Conservation (phyloP, 1,140 invertebrate genomes). For the Panonychus citri region DNA sequence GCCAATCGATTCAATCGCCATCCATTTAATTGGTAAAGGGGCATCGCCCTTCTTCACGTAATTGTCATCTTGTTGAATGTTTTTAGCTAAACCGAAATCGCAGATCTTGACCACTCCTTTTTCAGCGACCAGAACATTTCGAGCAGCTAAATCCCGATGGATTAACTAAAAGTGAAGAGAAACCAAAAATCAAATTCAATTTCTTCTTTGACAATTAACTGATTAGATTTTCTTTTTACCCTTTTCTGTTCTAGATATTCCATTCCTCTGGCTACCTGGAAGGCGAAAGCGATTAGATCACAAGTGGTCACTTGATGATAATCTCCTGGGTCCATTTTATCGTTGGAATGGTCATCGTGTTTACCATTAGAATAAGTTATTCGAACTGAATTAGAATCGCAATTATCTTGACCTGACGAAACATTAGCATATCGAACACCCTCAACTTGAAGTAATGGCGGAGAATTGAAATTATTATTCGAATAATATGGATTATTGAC, state of each 20-base stretch:
- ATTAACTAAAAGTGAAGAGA: constrained; percentile 26
- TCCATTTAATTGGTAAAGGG: constrained; percentile 57
- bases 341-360: not conserved
- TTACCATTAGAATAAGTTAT: not conserved
- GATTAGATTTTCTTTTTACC: constrained; percentile 19
- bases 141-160: constrained; percentile 72
- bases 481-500: not conserved
- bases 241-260: constrained; percentile 17
- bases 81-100: constrained; percentile 63
- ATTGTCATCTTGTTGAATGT: constrained; percentile 36
- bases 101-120: constrained; percentile 54
- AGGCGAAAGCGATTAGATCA: constrained; percentile 16
- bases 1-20: constrained; percentile 57
- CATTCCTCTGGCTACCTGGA: constrained; percentile 19
- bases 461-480: not conserved
- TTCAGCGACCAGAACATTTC: constrained; percentile 46
- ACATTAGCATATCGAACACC: too few species aligned
- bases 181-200: not conserved
- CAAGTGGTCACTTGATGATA: constrained; percentile 11
- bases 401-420: too few species aligned
- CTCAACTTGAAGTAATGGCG: too few species aligned
- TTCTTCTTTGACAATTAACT: not conserved
- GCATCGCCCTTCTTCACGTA: constrained; percentile 11
- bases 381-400: not conserved
- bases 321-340: not conserved